Evolutionary conservation across 2,888 invertebrate species (phyloP), one percentile per base, ranked within the genome.

Genomic region (Cephonodes hylas): DNA sequence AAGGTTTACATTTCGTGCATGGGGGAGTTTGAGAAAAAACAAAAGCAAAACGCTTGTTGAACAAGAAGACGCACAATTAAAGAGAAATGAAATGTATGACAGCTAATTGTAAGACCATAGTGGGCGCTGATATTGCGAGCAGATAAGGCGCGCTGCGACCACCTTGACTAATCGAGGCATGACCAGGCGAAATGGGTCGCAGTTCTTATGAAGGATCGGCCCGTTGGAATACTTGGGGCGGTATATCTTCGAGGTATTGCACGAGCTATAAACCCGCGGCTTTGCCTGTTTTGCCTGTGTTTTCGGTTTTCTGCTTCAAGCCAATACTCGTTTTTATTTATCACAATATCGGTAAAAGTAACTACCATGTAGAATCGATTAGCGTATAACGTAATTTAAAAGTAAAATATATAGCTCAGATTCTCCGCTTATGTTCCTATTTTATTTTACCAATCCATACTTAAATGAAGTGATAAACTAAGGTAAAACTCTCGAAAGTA

Each of bases 141-240:
- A 78, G 83, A 84, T 88, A 86, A 80, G 82, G 84, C 73, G 71
- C 69, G 70, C n/a, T n/a, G n/a, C 72, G 75, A 71, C 82, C 76
- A 84, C 85, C 89, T 86, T 89, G 87, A 91, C 89, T 91, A 91
- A 91, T 91, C 82, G 81, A 72, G 65, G 75, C 78, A 79, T 78
- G 80, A 77, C 72, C 75, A 76, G 70, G 76, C 71, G 75, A 83
- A 81, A 83, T 81, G 76, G 84, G 81, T 76, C 80, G 75, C 70
- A 77, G 77, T 74, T 72, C 76, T 75, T 64, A 66, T 73, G 68
- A 66, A 57, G 65, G 10, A 18, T 31, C 2, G 15, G 27, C n/a
- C 25, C 25, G 25, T 27, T 48, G 25, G 8, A 3, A 7, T 25
- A 27, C 48, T 60, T 60, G 27, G n/a, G n/a, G n/a, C n/a, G n/a